A percentile compares a stretch with the other conserved stretches of the same genome.
phyloP scores from a whole-genome alignment of 2,888 invertebrate species.

The Drosophila austrosaltans region DNA sequence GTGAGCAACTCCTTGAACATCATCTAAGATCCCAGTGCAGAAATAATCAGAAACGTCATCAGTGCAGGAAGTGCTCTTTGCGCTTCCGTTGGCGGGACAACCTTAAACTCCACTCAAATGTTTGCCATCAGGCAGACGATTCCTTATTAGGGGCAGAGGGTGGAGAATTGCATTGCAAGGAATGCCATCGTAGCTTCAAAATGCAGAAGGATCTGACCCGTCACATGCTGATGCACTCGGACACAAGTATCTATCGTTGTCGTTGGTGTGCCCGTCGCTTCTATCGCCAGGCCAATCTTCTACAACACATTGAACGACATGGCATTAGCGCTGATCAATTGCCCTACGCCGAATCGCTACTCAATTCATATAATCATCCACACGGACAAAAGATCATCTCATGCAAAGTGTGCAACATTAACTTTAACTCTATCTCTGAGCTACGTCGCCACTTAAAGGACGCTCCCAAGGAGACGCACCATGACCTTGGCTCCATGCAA shows the following conservation, averaged over 20 bases:
- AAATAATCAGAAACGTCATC: conserved; percentile 74
- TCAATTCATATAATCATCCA: conserved; percentile 70
- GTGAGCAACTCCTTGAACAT: conserved; percentile 84
- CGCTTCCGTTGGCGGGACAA: conserved; percentile 82
- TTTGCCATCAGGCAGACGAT: conserved; percentile 41
- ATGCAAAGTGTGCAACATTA: conserved; percentile 76
- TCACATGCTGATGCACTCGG: conserved; percentile 73
- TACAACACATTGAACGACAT: conserved; percentile 76
- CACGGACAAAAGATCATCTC: conserved; percentile 73
- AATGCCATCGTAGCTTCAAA: conserved; percentile 70
- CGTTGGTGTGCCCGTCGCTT: conserved; percentile 81
- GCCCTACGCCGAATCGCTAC: conserved; percentile 70
- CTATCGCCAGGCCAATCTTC: conserved; percentile 74
- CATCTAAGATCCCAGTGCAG: conserved; percentile 84
- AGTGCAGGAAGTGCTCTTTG: conserved; percentile 79
- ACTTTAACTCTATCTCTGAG: conserved; percentile 62
- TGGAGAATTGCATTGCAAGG: conserved; percentile 48
- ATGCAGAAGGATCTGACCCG: conserved; percentile 80
- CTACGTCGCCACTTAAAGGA: conserved; percentile 67
- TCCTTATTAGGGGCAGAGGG: background rate
- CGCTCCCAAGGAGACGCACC: conserved; percentile 45
- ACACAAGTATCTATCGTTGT: conserved; percentile 75
- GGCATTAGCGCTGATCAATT: conserved; percentile 64
- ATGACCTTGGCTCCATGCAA: conserved; percentile 55
- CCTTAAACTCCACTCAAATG: conserved; percentile 69